Conservation (phyloP, 2,797 vertebrate species). For the Scleropages formosus region DNA sequence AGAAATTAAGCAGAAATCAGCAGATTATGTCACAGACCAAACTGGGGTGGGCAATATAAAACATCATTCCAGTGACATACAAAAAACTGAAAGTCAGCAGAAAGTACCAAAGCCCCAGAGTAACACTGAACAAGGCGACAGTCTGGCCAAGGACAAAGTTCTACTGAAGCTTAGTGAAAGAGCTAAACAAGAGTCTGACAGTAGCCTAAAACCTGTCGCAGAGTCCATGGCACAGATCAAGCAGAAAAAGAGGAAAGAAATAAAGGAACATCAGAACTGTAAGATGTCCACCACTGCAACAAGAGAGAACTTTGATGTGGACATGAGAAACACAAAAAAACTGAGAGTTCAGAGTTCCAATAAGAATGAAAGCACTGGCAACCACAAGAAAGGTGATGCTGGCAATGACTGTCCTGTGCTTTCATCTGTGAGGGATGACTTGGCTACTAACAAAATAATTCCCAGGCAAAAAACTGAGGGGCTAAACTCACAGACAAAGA, state of each 20-base stretch:
- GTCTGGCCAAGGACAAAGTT: conserved; percentile 63
- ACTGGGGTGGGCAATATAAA: conserved; percentile 52
- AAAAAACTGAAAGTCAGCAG: conserved; percentile 55
- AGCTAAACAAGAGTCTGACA: conserved; percentile 50
- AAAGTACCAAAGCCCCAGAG: conserved; percentile 41
- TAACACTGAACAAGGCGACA: conserved; percentile 48
- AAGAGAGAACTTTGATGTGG: conserved; percentile 77
- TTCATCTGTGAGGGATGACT: conserved; percentile 75
- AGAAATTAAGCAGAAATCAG: conserved; percentile 55
- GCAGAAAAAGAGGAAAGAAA: conserved; percentile 80
- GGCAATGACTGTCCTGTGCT: conserved; percentile 68
- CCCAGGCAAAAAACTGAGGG: conserved; percentile 68
- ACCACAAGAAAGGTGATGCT: conserved; percentile 68
- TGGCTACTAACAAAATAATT: conserved; percentile 73
- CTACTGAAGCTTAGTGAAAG: conserved; percentile 51
- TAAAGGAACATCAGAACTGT: conserved; percentile 63
- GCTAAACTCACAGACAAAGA: conserved; percentile 68
- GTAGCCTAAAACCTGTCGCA: conserved; percentile 51
- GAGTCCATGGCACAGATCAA: conserved; percentile 49
- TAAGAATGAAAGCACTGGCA: conserved; percentile 59
- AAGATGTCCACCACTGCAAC: conserved; percentile 68
- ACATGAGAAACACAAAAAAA: conserved; percentile 78
- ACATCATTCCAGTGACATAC: conserved; percentile 36
- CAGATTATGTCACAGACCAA: conserved; percentile 46
- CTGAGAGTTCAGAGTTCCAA: conserved; percentile 48